Conservation (phyloP, 2,888 invertebrate genomes). For the Cephus rjabovi region DNA sequence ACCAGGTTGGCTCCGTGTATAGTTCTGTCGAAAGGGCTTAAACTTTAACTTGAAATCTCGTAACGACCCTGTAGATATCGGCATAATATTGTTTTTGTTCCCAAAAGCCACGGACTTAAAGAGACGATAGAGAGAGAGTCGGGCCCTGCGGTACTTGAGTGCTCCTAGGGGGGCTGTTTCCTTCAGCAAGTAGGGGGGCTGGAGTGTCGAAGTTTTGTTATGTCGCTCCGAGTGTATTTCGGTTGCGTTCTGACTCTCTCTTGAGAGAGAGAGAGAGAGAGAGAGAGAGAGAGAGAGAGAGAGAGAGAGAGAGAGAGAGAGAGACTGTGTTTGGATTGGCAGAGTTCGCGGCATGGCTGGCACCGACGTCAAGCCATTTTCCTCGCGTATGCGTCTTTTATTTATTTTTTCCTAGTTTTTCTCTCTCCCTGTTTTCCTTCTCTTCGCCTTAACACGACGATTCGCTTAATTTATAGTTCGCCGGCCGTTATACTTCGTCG, state of each 20-base stretch:
- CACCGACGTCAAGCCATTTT: background rate
- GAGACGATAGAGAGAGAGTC: background rate
- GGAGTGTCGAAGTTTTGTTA: constrained; percentile 14
- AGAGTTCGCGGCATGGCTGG: constrained; percentile 20
- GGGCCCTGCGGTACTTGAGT: background rate
- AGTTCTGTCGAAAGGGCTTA: background rate
- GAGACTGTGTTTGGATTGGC: constrained; percentile 32
- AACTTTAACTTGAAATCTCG: background rate
- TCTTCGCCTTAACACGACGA: background rate
- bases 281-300: constrained; percentile 8
- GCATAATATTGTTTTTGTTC: background rate
- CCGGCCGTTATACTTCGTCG: background rate
- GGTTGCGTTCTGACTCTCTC: constrained; percentile 17
- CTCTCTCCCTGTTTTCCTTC: background rate
- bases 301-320: constrained; percentile 4
- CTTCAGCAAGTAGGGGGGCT: background rate
- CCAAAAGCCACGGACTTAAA: background rate
- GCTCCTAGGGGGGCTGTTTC: constrained; percentile 3
- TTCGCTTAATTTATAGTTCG: constrained; percentile 7
- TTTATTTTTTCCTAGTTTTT: background rate
- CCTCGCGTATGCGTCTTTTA: background rate
- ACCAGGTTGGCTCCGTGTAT: background rate
- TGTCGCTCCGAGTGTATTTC: constrained; percentile 16
- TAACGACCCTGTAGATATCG: background rate
- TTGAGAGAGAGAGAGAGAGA: constrained; percentile 5